Percentiles rank a stretch among this genome's conserved stretches.
phyloP scores from a whole-genome alignment of 2,888 invertebrate species.

The Eremobia ochroleuca region DNA sequence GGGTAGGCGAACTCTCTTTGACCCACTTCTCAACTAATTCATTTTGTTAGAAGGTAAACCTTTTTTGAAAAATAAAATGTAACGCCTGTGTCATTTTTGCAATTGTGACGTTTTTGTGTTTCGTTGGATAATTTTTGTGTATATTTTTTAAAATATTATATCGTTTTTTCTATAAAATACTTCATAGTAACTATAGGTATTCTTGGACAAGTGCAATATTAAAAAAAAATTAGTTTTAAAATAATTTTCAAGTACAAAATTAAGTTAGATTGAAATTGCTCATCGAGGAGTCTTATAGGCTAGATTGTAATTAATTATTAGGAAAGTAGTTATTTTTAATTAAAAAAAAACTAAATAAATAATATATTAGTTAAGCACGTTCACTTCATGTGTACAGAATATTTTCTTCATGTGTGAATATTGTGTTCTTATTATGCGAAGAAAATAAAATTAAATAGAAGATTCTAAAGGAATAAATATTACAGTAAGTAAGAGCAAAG shows the following conservation, averaged over 20 bases:
- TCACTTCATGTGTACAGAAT: background rate
- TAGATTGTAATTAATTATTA: too few relatives aligned
- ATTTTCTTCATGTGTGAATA: background rate
- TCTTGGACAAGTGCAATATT: too few relatives aligned
- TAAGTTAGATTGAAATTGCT: too few relatives aligned
- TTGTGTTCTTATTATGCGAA: background rate
- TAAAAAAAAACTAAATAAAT: background rate
- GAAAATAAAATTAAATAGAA: background rate
- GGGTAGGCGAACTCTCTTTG: conserved; percentile 69
- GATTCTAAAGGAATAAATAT: conserved; percentile 8
- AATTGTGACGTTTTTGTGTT: conserved; percentile 7
- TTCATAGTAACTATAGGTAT: too few relatives aligned
- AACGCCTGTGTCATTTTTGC: conserved; percentile 48
- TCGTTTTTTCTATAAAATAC: background rate
- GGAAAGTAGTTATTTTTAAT: background rate
- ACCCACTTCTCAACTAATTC: conserved; percentile 86
- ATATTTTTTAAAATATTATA: background rate
- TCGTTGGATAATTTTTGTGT: background rate
- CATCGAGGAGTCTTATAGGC: too few relatives aligned
- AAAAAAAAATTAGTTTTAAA: too few relatives aligned
- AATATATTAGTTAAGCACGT: background rate
- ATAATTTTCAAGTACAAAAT: too few relatives aligned
- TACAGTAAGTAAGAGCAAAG: background rate
- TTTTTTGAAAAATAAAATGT: conserved; percentile 76
- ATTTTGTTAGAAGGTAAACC: conserved; percentile 73